These are phyloP conservation scores for Notospermus geniculatus DNA, from an alignment of 1,140 invertebrate species.

Conservation along the genomic window DNA sequence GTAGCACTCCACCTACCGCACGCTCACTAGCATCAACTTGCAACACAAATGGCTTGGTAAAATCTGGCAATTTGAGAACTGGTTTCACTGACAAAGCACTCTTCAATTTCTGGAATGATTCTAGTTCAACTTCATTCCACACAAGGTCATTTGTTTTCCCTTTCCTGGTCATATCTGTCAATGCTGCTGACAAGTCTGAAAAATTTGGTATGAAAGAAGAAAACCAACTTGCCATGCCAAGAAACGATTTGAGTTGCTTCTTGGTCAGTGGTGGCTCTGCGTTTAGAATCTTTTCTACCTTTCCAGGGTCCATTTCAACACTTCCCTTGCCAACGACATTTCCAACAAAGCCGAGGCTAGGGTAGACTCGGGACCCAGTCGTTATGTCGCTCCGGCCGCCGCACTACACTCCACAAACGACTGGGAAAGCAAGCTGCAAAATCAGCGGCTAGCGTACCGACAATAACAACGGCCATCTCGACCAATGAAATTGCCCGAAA, in stretches of 20 bases:
- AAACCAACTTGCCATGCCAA: slow-evolving; percentile 24
- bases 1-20: not conserved
- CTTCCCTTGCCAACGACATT: slow-evolving; percentile 19
- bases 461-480: too few relatives aligned
- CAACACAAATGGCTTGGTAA: not conserved
- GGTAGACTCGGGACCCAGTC: too few relatives aligned
- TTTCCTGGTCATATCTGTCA: not conserved
- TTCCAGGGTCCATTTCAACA: slow-evolving; percentile 38
- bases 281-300: slow-evolving; percentile 47
- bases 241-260: slow-evolving; percentile 39
- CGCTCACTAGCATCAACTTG: too few relatives aligned
- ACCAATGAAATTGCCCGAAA: too few relatives aligned
- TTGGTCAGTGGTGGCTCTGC: slow-evolving; percentile 38
- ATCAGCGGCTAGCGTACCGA: too few relatives aligned
- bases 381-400: too few relatives aligned
- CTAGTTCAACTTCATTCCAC: not conserved
- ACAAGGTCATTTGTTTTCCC: not conserved
- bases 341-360: not conserved
- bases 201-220: slow-evolving; percentile 1
- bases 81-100: not conserved
- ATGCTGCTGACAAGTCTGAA: not conserved
- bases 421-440: too few relatives aligned
- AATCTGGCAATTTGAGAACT: not conserved
- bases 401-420: too few relatives aligned
- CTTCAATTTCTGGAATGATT: not conserved